Evolutionary conservation across 2,113 vertebrate genomes (phyloP).

Genomic region (Dasyprocta punctata): DNA sequence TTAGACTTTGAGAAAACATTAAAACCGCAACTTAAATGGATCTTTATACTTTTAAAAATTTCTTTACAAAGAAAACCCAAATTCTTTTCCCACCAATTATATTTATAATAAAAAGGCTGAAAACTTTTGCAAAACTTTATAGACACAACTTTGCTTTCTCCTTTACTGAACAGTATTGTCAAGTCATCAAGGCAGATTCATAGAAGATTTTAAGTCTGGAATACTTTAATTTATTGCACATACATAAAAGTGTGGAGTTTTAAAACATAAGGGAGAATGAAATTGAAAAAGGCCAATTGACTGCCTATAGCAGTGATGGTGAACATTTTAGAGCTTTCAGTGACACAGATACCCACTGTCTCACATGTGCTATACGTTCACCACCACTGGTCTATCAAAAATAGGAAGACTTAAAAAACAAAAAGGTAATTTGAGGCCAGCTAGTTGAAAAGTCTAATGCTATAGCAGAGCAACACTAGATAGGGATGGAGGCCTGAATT

Average conservation of each 20-base stretch:
- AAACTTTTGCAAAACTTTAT: not conserved
- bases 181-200: not conserved
- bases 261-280: not conserved
- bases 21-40: not conserved
- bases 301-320: not conserved
- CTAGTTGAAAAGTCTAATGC: not conserved
- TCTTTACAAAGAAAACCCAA: slow-evolving; percentile 6
- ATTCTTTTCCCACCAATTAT: not conserved
- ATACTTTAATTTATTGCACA: not conserved
- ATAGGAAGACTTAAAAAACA: not conserved
- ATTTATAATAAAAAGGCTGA: slow-evolving; percentile 7
- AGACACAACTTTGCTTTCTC: not conserved
- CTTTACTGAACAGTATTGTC: not conserved
- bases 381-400: not conserved
- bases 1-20: slow-evolving; percentile 30
- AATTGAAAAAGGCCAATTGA: not conserved
- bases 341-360: not conserved
- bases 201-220: not conserved
- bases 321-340: not conserved
- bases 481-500: not conserved
- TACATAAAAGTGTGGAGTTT: not conserved
- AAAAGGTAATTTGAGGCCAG: not conserved
- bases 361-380: accelerated
- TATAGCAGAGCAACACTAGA: not conserved
- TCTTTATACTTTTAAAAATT: not conserved